A percentile compares a stretch with the other conserved stretches of the same genome.
Conservation (phyloP, 2,888 invertebrate species). For the Caenorhabditis sp. region DNA sequence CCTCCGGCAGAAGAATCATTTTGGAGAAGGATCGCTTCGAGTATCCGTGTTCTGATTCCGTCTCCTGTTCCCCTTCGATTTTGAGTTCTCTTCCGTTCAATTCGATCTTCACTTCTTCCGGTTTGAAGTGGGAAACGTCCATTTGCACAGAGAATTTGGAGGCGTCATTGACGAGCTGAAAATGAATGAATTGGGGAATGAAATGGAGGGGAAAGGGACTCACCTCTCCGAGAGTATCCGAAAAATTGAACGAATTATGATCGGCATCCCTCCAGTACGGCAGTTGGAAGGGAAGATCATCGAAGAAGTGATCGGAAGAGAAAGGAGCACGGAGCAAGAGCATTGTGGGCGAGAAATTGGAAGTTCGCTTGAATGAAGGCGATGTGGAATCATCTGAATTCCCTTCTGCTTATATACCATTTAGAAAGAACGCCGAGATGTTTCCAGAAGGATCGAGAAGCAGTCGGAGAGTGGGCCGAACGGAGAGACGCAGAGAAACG, state of each 20-base stretch:
- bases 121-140: slow-evolving; percentile 40
- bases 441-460: slow-evolving; percentile 7
- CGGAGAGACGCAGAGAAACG: slow-evolving; percentile 21
- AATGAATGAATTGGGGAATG: neutral
- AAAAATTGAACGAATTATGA: neutral
- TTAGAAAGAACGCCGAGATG: slow-evolving; percentile 4
- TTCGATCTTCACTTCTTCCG: slow-evolving; percentile 27
- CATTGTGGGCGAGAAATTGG: slow-evolving; percentile 8
- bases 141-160: slow-evolving; percentile 15
- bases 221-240: slow-evolving; percentile 16
- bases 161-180: slow-evolving; percentile 26
- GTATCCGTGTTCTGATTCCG: slow-evolving; percentile 33
- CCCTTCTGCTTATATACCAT: slow-evolving; percentile 12
- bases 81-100: slow-evolving; percentile 30
- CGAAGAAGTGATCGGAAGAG: slow-evolving; percentile 23
- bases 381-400: neutral
- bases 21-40: slow-evolving; percentile 21
- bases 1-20: slow-evolving; percentile 27
- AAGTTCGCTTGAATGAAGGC: slow-evolving; percentile 9
- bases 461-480: neutral
- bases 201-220: neutral
- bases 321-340: slow-evolving; percentile 25
- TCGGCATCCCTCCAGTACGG: slow-evolving; percentile 36
- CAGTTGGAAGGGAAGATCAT: slow-evolving; percentile 24
- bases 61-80: slow-evolving; percentile 32